phyloP scores from a whole-genome alignment of 2,113 vertebrate species.

The Coptodon bakossiorum region DNA sequence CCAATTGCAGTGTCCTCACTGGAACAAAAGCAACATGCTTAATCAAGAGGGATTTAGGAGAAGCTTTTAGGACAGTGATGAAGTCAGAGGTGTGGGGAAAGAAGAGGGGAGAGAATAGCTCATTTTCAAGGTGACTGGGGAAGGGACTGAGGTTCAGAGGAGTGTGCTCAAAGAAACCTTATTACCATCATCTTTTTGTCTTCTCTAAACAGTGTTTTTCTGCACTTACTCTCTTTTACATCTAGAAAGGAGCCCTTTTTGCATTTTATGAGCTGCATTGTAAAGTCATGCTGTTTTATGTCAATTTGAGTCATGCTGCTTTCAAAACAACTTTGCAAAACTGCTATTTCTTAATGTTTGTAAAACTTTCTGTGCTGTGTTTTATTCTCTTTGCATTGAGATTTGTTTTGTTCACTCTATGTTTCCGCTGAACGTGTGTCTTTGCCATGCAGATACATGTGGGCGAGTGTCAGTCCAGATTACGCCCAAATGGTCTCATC shows the following conservation, averaged over 20 bases:
- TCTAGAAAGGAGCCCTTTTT: not conserved
- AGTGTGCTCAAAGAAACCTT: not conserved
- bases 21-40: constrained; percentile 37
- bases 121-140: not conserved
- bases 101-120: not conserved
- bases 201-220: not conserved
- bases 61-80: not conserved
- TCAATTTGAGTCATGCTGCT: not conserved
- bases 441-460: constrained; percentile 27
- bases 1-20: constrained; percentile 33
- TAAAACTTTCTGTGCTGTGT: not conserved
- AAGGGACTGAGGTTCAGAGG: not conserved
- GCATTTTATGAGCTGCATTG: not conserved
- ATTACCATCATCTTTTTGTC: not conserved
- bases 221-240: not conserved
- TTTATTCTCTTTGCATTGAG: not conserved
- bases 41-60: constrained; percentile 19
- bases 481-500: constrained; percentile 47
- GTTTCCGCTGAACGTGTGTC: not conserved
- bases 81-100: not conserved
- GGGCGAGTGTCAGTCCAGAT: constrained; percentile 57
- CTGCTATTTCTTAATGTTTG: not conserved
- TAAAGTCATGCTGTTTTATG: not conserved
- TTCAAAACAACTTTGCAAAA: constrained; percentile 1
- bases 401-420: constrained; percentile 1